Evolutionary conservation across 1,140 invertebrate species (phyloP), one percentile per base, ranked within the genome.

Genomic region (Copidosoma floridanum): DNA sequence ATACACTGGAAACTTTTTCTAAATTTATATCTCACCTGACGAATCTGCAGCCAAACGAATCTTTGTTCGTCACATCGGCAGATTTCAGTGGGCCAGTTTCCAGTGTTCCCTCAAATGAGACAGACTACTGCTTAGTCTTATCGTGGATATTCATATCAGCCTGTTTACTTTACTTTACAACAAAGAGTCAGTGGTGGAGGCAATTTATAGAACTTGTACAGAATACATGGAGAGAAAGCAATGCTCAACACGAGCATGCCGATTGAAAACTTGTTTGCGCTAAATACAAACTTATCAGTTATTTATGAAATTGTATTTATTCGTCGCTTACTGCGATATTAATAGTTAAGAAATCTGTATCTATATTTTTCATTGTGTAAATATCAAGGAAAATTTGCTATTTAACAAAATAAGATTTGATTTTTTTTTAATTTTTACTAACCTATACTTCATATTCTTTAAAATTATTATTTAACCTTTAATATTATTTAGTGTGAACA

Each of bases 201-300:
- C 87, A 87, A 73, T 87, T 94, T 63, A 86, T 94, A 1, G 93
- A 95, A 73, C 86, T 88, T 69, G 82, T 95, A 16, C 86, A 91
- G 71, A 91, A 90, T 67, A 92, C 91, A 54, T 96, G 94, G 93
- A 83, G 90, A 54, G 94, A 95, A 79, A 92, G 92, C 10, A 92
- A 93, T 67, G 91, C 89, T 27, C 91, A 96, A 71, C 92, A 94
- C 74, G 88, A 86, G 74, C 87, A 89, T 74, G 72, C 68, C 16
- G 83, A 86, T 63, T 86, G 76, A 69, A 71, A 4, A 23, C 1
- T 54, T 54, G 26, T 38, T 18, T 46, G 59, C 18, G 18, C 40
- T 38, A 29, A 61, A 44, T 56, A 21, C 59, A 44, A 54, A 20
- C n/a, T 55, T 2, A 18, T 26, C 18, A 18, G 11, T 58, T 59